Evolutionary conservation across 2,888 invertebrate species (phyloP).

Genomic region (Monoplex corrugatus): DNA sequence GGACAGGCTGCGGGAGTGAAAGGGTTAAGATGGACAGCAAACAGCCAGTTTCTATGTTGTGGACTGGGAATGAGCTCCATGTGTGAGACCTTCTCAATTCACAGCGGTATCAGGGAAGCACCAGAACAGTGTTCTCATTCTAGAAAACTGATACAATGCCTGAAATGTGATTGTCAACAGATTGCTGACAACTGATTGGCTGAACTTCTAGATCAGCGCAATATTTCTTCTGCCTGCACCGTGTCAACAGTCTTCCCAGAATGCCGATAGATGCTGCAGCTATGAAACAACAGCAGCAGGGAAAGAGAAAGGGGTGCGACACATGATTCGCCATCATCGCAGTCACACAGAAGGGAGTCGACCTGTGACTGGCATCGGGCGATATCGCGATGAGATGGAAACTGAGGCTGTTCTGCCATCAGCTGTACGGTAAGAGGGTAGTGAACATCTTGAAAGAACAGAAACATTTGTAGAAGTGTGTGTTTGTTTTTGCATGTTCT

Average conservation of each 20-base stretch:
- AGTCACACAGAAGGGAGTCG: conserved; percentile 59
- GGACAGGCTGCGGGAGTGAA: too few species aligned
- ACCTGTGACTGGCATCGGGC: conserved; percentile 54
- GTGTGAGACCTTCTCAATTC: too few species aligned
- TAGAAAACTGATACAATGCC: too few species aligned
- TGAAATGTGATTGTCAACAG: neutral
- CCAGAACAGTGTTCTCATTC: too few species aligned
- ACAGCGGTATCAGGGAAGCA: too few species aligned
- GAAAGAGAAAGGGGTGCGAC: conserved; percentile 14
- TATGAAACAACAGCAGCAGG: conserved; percentile 32
- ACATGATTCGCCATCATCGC: conserved; percentile 62
- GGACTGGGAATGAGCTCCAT: too few species aligned
- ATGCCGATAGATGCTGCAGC: conserved; percentile 57
- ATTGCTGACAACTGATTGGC: neutral
- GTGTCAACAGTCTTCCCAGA: conserved; percentile 31
- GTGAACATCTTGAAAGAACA: too few species aligned
- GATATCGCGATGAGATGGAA: conserved; percentile 68
- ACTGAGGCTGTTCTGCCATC: conserved; percentile 64
- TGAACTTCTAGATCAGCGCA: neutral
- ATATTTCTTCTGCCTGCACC: neutral
- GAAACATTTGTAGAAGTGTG: too few species aligned
- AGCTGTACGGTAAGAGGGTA: conserved; percentile 61
- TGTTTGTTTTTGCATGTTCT: too few species aligned
- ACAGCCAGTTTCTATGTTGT: too few species aligned
- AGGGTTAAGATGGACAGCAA: too few species aligned